A percentile compares a stretch with the other conserved stretches of the same genome.
Evolutionary conservation across 2,113 vertebrate genomes (phyloP).

Genomic region (Malurus elegans): DNA sequence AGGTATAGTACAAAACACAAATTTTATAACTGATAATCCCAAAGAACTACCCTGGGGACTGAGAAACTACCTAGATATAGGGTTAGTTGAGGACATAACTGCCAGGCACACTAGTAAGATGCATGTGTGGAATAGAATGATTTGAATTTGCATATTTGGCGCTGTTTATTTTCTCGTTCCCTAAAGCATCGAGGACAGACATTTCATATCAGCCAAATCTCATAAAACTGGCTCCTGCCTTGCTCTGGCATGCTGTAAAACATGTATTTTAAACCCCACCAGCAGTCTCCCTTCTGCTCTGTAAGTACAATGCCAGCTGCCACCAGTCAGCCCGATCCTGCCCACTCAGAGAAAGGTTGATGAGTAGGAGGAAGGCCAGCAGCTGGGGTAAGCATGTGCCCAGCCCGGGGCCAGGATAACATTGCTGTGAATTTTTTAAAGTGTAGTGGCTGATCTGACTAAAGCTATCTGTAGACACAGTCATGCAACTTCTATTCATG

Average conservation of each 20-base stretch:
- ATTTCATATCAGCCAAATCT: background rate
- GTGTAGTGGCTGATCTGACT: background rate
- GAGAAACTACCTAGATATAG: background rate
- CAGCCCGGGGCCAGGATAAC: background rate
- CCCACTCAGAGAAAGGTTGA: background rate
- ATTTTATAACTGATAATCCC: background rate
- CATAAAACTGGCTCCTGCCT: slow-evolving; percentile 20
- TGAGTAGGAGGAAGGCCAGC: background rate
- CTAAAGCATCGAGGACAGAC: background rate
- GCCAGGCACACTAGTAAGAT: background rate
- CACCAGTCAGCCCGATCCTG: background rate
- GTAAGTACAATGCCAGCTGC: background rate
- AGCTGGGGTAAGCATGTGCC: background rate
- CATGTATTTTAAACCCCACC: background rate
- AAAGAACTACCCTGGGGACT: background rate
- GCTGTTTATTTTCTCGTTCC: background rate
- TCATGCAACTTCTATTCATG: background rate
- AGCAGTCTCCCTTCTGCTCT: slow-evolving; percentile 24
- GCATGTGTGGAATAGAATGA: background rate
- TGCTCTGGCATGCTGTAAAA: background rate
- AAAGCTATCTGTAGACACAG: background rate
- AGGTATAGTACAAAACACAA: background rate
- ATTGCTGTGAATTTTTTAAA: background rate
- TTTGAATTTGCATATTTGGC: slow-evolving; percentile 31
- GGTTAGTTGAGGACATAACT: background rate